These are phyloP conservation scores for Temnothorax unifasciatus DNA, from an alignment of 2,888 invertebrate genomes.

Conservation along the genomic window DNA sequence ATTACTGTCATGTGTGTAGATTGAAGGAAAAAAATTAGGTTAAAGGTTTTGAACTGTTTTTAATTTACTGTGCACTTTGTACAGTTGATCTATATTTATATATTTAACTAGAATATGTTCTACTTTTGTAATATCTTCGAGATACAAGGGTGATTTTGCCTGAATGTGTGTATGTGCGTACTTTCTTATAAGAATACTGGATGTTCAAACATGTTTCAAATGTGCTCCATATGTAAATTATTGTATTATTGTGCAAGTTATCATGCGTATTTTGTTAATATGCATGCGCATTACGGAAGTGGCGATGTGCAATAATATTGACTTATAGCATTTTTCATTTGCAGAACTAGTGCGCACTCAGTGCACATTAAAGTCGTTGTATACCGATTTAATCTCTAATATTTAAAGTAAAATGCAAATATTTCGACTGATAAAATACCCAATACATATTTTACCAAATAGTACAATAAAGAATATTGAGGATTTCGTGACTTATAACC, in stretches of 20 bases:
- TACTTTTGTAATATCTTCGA: neutral
- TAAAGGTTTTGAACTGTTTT: slow-evolving; percentile 21
- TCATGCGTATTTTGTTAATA: neutral
- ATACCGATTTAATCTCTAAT: no score
- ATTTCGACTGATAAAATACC: no score
- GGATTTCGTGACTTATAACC: no score
- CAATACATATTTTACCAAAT: no score
- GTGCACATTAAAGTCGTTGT: no score
- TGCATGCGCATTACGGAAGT: neutral
- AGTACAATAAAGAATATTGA: no score
- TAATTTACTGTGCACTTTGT: slow-evolving; percentile 24
- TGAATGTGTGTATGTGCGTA: neutral
- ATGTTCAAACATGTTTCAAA: neutral
- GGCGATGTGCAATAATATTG: neutral
- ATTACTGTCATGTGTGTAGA: neutral
- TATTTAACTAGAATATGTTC: neutral
- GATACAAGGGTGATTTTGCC: neutral
- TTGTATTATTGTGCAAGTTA: neutral
- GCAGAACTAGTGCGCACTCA: no score
- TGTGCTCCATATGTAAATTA: neutral
- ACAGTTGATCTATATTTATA: slow-evolving; percentile 20
- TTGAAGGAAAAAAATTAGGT: neutral
- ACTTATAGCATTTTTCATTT: no score
- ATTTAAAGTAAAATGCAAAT: no score
- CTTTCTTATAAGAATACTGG: neutral